A percentile compares a stretch with the other conserved stretches of the same genome.
phyloP scores from a whole-genome alignment of 2,888 invertebrate species.

The Agrotis clavis region DNA sequence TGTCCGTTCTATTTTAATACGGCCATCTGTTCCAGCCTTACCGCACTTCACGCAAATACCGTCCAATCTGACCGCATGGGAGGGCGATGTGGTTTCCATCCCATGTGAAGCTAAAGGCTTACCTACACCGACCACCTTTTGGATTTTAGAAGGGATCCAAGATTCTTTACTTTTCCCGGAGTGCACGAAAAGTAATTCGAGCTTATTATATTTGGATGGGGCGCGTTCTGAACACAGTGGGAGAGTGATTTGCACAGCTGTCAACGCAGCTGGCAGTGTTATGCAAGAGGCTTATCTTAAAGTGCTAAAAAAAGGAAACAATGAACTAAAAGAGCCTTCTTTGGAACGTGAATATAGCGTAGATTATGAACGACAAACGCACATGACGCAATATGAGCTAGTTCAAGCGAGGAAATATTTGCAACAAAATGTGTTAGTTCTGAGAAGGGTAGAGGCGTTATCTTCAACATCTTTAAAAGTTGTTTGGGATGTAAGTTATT shows the following conservation, averaged over 20 bases:
- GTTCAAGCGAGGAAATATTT: conserved; percentile 95
- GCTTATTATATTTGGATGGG: conserved; percentile 87
- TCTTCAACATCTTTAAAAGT: conserved; percentile 95
- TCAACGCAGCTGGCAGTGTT: conserved; percentile 89
- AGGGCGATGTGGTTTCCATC: conserved; percentile 97
- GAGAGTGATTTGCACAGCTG: conserved; percentile 88
- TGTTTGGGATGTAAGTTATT: conserved; percentile 94
- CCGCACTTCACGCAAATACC: conserved; percentile 97
- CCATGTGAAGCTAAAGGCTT: conserved; percentile 98
- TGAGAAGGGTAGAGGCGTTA: conserved; percentile 92
- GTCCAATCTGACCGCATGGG: conserved; percentile 96
- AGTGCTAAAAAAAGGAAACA: conserved; percentile 86
- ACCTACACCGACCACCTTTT: conserved; percentile 98
- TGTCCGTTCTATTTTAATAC: conserved; percentile 84
- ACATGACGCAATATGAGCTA: conserved; percentile 94
- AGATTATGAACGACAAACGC: conserved; percentile 82
- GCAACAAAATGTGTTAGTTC: conserved; percentile 95
- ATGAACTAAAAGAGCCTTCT: conserved; percentile 81
- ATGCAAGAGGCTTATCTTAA: conserved; percentile 89
- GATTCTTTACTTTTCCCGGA: conserved; percentile 91
- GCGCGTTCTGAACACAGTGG: conserved; percentile 87
- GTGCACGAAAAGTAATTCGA: conserved; percentile 88
- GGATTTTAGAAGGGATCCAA: conserved; percentile 98
- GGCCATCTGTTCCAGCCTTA: conserved; percentile 94
- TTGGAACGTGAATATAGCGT: conserved; percentile 78